Percentiles rank a stretch among this genome's conserved stretches.
Conservation (phyloP, 1,140 invertebrate species). For the Drosophila prosaltans region DNA sequence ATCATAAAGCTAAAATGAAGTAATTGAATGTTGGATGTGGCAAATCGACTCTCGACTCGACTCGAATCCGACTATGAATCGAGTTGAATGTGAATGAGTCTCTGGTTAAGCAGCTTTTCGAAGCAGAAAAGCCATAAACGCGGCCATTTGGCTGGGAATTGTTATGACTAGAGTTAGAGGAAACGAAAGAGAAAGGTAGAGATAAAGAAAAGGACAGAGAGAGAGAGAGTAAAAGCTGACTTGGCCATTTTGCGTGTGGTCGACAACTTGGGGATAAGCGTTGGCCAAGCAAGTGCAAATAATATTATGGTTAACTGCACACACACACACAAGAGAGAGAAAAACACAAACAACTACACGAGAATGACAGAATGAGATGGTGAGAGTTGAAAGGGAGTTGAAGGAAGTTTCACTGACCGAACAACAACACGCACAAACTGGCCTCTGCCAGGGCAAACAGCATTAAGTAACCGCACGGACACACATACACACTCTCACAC, state of each 20-base stretch:
- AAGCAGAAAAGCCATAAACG: slow-evolving; percentile 35
- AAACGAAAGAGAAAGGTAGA: slow-evolving; percentile 5
- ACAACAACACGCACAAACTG: slow-evolving; percentile 59
- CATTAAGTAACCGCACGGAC: slow-evolving; percentile 74
- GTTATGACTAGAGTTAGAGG: slow-evolving; percentile 36
- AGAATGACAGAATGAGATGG: background rate
- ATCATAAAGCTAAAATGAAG: slow-evolving; percentile 29
- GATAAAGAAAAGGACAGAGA: slow-evolving; percentile 9
- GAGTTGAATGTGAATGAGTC: slow-evolving; percentile 9
- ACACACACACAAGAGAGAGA: slow-evolving; percentile 36
- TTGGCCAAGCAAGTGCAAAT: slow-evolving; percentile 66
- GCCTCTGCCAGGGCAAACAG: slow-evolving; percentile 60
- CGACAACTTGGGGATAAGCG: slow-evolving; percentile 35
- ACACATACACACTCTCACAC: slow-evolving; percentile 28
- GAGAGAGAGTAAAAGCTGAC: slow-evolving; percentile 1
- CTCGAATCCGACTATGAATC: background rate
- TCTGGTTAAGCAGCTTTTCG: slow-evolving; percentile 10
- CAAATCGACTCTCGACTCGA: background rate
- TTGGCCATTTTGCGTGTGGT: slow-evolving; percentile 13
- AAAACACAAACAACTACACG: slow-evolving; percentile 3
- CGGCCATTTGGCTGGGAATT: slow-evolving; percentile 51
- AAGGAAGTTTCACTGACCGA: slow-evolving; percentile 13
- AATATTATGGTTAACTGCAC: slow-evolving; percentile 75
- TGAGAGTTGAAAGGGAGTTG: slow-evolving; percentile 14
- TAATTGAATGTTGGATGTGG: slow-evolving; percentile 32